Conservation (phyloP, 2,797 vertebrate species). For the Parauchenoglanis ngamensis region DNA sequence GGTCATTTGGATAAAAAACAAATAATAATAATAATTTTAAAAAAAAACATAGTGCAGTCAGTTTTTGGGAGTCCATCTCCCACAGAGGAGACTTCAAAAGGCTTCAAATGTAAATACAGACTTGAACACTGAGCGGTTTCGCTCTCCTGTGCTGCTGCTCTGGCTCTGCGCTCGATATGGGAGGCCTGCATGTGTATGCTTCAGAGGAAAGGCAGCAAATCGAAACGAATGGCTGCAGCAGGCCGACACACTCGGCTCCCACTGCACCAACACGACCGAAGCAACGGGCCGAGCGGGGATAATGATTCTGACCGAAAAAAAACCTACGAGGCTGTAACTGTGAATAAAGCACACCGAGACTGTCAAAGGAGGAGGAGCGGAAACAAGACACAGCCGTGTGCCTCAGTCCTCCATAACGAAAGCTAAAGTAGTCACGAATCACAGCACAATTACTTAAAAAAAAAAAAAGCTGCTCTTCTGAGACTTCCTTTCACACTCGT, state of each 20-base stretch:
- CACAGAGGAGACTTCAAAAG: conserved; percentile 22
- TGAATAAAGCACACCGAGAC: not conserved
- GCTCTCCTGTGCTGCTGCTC: conserved; percentile 46
- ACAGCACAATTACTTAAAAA: not conserved
- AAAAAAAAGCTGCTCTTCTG: not conserved
- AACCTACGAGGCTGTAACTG: conserved; percentile 29
- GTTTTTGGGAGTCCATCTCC: conserved; percentile 1
- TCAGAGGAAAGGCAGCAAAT: conserved; percentile 62
- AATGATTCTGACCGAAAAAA: conserved; percentile 39
- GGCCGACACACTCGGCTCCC: conserved; percentile 52
- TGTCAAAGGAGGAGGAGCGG: not conserved
- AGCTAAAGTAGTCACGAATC: conserved; percentile 1
- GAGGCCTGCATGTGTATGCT: conserved; percentile 52
- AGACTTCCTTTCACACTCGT: not conserved
- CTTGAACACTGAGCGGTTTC: conserved; percentile 39
- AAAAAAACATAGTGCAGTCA: not conserved
- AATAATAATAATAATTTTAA: no score
- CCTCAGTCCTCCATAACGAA: not conserved
- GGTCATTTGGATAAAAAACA: not conserved
- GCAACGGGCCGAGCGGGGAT: conserved; percentile 14
- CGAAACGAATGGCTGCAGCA: conserved; percentile 79
- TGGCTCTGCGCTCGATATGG: conserved; percentile 46
- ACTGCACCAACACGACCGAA: conserved; percentile 45
- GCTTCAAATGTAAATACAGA: conserved; percentile 34
- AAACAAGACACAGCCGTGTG: not conserved